Evolutionary conservation across 2,113 vertebrate genomes (phyloP), one percentile per base, ranked within the genome.

Genomic region (Turnix velox): DNA sequence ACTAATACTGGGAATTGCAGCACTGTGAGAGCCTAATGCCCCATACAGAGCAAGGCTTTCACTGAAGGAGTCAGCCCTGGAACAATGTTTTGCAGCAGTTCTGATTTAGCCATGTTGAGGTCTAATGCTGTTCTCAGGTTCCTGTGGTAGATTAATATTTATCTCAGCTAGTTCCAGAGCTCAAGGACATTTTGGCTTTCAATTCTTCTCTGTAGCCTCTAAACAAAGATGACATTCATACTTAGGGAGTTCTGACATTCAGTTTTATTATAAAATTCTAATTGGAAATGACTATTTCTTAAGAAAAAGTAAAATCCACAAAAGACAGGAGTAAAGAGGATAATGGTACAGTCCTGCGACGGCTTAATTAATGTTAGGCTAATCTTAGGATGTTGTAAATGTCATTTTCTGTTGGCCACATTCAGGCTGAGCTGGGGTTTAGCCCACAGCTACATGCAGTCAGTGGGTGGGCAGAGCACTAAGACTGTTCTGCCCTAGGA

Each of bases 301-400:
- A 95, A 96, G 95, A 88, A 96, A 97, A 91, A 88, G 90, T 95
- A 96, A 96, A 96, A 96, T 89, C 72, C 79, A 94, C 93, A 92
- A 84, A 97, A 97, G 96, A 96, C 96, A 86, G 87, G 89, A 96
- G 81, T 77, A 75, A 96, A 79, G 88, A 87, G 79, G 84, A 75
- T 94, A 86, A 88, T 54, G 80, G 77, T 72, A 62, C 62, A 77
- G 55, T 46, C 28, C 87, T 78, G 86, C 89, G 92, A 83, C 93
- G 90, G 90, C 96, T 97, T 97, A 98, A 97, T 98, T 98, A 97
- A 97, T 61, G 89, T 96, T 96, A 95, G 95, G 74, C 92, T 97
- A 97, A 97, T 94, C 92, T 96, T 92, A 97, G 93, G 89, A 92
- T 96, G 86, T 87, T 4, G 16, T 92, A 97, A 96, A 97, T 96